Percentiles rank a stretch among this genome's conserved stretches.
Evolutionary conservation across 2,888 invertebrate genomes (phyloP).

Genomic region (Ypsolopha sequella): DNA sequence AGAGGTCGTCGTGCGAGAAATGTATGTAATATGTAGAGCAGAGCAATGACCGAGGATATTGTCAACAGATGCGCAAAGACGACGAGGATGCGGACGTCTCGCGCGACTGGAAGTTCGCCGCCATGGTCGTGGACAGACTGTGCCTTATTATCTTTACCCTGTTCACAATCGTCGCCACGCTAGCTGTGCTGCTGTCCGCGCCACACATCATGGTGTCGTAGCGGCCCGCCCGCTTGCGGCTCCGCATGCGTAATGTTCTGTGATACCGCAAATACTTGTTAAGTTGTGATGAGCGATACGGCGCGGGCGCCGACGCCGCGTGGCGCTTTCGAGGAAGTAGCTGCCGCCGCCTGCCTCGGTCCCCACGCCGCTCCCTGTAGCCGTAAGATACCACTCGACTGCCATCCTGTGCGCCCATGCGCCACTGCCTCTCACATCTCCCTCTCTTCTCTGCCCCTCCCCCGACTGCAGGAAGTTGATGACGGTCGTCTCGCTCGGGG

Average conservation of each 20-base stretch:
- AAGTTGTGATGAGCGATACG: conserved; percentile 72
- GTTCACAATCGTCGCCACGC: conserved; percentile 97
- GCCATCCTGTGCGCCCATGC: conserved; percentile 53
- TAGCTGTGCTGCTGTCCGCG: conserved; percentile 96
- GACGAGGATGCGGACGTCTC: conserved; percentile 95
- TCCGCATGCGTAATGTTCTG: conserved; percentile 72
- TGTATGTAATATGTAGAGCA: not conserved
- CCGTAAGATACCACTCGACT: conserved; percentile 59
- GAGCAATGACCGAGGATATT: not conserved
- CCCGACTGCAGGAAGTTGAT: not conserved
- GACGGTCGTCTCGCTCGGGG: not conserved
- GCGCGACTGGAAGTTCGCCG: conserved; percentile 99
- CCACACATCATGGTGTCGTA: conserved; percentile 96
- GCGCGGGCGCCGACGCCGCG: conserved; percentile 59
- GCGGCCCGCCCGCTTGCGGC: conserved; percentile 65
- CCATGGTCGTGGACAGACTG: conserved; percentile 99
- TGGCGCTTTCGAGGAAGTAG: conserved; percentile 23
- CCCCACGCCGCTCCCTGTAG: conserved; percentile 58
- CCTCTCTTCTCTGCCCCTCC: not conserved
- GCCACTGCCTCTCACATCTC: conserved; percentile 41
- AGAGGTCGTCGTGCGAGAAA: not conserved
- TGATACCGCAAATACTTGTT: conserved; percentile 78
- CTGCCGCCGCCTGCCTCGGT: conserved; percentile 57
- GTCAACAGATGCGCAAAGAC: conserved; percentile 87
- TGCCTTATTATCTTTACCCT: conserved; percentile 99